These are phyloP conservation scores for Bostrychus sinensis DNA, from an alignment of 2,113 vertebrate species.

Conservation along the genomic window DNA sequence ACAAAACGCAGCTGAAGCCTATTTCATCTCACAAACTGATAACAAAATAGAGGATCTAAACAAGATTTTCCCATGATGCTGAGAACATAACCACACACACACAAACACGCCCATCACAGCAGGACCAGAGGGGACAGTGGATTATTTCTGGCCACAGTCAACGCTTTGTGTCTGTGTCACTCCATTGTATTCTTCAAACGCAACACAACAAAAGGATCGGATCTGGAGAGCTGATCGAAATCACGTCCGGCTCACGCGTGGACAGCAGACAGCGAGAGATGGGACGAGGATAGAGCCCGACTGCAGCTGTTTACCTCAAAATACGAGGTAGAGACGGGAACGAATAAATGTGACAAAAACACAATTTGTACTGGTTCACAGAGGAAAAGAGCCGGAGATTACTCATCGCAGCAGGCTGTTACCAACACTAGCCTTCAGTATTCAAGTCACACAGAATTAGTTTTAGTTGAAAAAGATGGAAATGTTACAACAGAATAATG, in stretches of 20 bases:
- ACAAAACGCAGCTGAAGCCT: no score
- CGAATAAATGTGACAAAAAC: no score
- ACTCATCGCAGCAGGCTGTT: no score
- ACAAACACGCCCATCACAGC: no score
- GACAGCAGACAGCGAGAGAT: constrained; percentile 11
- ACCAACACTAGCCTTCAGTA: not conserved
- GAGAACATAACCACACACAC: no score
- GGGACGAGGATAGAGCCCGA: no score
- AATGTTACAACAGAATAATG: not conserved
- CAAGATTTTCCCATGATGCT: no score
- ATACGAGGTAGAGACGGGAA: not conserved
- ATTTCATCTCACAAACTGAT: no score
- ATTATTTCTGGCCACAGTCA: constrained; percentile 28
- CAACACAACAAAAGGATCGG: constrained; percentile 27
- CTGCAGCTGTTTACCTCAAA: constrained; percentile 10
- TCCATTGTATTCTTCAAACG: constrained; percentile 24
- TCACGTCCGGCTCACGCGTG: constrained; percentile 25
- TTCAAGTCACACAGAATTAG: not conserved
- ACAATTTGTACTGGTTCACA: no score
- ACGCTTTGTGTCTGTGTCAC: not conserved
- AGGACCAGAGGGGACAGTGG: constrained; percentile 12
- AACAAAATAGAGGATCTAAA: no score
- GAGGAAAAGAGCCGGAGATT: no score
- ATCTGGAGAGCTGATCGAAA: constrained; percentile 36
- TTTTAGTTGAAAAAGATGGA: not conserved